Conservation (phyloP, 1,140 invertebrate species). For the Ditylenchus dipsaci region DNA sequence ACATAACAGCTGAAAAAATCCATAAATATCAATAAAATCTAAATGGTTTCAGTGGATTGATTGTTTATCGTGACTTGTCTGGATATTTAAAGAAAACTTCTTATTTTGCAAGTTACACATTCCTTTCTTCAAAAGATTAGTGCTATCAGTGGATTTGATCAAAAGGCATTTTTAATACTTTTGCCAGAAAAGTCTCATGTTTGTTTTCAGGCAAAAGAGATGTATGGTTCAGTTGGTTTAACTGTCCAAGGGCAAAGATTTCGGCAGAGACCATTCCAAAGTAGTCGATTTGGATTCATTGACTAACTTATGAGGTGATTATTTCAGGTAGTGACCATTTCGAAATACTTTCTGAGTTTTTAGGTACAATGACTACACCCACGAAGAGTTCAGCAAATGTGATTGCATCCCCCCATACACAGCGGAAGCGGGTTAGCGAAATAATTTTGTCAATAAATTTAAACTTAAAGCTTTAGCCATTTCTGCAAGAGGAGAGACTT, state of each 20-base stretch:
- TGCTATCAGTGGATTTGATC: constrained; percentile 63
- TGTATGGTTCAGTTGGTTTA: constrained; percentile 69
- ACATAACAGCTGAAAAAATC: too few species aligned
- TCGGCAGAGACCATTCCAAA: constrained; percentile 65
- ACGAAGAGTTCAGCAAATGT: constrained; percentile 70
- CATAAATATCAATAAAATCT: too few species aligned
- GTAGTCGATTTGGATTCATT: constrained; percentile 64
- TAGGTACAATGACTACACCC: constrained; percentile 72
- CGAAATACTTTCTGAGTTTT: too few species aligned
- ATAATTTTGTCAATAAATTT: too few species aligned
- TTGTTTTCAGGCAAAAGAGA: constrained; percentile 26
- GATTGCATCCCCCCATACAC: constrained; percentile 71
- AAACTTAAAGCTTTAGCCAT: constrained; percentile 54
- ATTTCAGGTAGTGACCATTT: neutral
- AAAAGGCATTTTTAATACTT: constrained; percentile 27
- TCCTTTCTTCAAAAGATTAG: constrained; percentile 70
- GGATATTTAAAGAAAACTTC: constrained; percentile 66
- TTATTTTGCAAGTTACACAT: constrained; percentile 75
- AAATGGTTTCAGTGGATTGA: neutral
- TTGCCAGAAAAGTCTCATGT: neutral
- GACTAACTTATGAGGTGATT: constrained; percentile 68
- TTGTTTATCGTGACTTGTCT: constrained; percentile 67
- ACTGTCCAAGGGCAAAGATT: constrained; percentile 67
- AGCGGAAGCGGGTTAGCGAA: constrained; percentile 65
- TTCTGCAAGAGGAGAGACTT: constrained; percentile 54